Evolutionary conservation across 2,113 vertebrate genomes (phyloP).

Genomic region (Fukomys damarensis): DNA sequence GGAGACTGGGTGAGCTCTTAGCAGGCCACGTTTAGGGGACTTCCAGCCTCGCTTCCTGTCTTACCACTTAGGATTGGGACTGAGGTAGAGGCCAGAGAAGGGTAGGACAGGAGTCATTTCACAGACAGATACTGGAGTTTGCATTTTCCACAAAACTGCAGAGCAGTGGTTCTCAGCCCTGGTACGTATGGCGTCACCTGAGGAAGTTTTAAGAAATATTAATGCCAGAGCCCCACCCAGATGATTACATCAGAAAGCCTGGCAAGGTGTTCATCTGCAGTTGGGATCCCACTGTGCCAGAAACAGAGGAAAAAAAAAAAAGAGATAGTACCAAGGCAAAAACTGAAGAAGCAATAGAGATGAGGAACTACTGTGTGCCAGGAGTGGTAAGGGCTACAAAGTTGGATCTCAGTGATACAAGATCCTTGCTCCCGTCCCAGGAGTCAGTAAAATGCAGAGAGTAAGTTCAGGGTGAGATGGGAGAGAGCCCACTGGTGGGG

Average conservation of each 20-base stretch:
- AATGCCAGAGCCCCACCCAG: not conserved
- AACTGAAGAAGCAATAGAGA: not conserved
- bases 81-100: not conserved
- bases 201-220: not conserved
- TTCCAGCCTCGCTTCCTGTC: not conserved
- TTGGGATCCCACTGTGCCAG: not conserved
- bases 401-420: not conserved
- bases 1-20: not conserved
- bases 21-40: not conserved
- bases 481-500: no score
- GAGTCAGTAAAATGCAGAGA: not conserved
- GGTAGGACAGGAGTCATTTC: not conserved
- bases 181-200: not conserved
- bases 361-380: not conserved
- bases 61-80: not conserved
- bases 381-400: not conserved
- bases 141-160: not conserved
- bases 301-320: not conserved
- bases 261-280: not conserved
- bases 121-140: not conserved
- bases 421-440: not conserved
- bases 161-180: not conserved
- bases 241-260: not conserved
- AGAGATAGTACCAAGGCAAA: not conserved
- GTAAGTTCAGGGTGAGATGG: not conserved